Evolutionary conservation across 2,797 vertebrate genomes (phyloP).

Genomic region (Xiphophorus birchmanni): DNA sequence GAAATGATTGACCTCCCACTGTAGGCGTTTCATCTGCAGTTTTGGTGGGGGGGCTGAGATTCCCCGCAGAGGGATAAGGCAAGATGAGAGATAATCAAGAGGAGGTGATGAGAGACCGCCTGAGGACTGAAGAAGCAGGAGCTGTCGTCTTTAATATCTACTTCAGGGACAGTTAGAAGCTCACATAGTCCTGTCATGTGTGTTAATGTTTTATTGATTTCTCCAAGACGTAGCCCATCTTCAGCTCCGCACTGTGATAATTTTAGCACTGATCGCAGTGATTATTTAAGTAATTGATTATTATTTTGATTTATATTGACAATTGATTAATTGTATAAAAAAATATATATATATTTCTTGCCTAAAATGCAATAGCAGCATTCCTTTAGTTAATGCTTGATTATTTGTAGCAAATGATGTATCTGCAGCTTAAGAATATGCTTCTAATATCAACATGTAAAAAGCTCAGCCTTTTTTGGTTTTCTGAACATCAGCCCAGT

Average conservation of each 20-base stretch:
- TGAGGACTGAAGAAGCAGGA: constrained; percentile 4
- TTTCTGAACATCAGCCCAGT: too few species aligned
- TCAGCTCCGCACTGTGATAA: not conserved
- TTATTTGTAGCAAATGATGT: too few species aligned
- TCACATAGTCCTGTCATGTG: not conserved
- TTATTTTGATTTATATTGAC: too few species aligned
- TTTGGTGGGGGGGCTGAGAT: constrained; percentile 32
- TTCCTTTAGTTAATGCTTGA: too few species aligned
- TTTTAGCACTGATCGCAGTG: not conserved
- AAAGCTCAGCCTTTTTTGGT: too few species aligned
- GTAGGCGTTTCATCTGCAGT: constrained; percentile 65
- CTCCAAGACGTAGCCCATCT: not conserved
- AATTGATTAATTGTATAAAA: too few species aligned
- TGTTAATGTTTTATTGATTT: not conserved
- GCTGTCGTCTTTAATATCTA: constrained; percentile 23
- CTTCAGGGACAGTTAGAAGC: constrained; percentile 10
- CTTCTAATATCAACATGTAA: too few species aligned
- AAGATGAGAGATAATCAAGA: constrained; percentile 39
- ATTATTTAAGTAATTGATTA: too few species aligned
- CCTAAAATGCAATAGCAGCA: too few species aligned
- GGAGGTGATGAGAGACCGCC: constrained; percentile 27
- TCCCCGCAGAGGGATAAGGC: constrained; percentile 30
- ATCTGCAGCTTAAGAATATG: too few species aligned
- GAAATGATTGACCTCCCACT: constrained; percentile 63
- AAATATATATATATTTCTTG: too few species aligned